Evolutionary conservation across 2,888 invertebrate species (phyloP), one percentile per base, ranked within the genome.

Genomic region (Arenicola marina): DNA sequence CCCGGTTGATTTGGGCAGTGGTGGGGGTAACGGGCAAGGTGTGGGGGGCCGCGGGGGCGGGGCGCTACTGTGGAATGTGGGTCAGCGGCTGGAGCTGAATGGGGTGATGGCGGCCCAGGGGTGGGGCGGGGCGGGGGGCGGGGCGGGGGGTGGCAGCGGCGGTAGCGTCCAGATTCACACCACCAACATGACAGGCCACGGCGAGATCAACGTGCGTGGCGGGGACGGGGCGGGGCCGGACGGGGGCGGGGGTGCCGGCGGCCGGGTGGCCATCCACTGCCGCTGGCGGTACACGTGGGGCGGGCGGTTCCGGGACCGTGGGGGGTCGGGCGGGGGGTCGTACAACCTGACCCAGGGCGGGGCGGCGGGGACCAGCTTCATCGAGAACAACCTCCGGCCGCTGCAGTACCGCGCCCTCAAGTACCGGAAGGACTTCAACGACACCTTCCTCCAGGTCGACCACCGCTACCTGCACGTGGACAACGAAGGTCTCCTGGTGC

Each of bases 151-250:
- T 24, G 76, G 76, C 2, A 73, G 73, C 63, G 76, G 76, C 29
- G 76, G 76, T 2, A 73, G 73, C 51, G 29, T 76, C 28, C 62
- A 70, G 28, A 70, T 76, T 38, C 62, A 71, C 31, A 70, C 76
- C 29, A 70, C 73, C 48, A 76, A 76, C 62, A 72, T 76, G 15
- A 75, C 75, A 0, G 76, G 76, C 11, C 76, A 76, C 58, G 76
- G 76, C 29, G 72, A 74, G 53, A 70, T 76, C 48, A 73, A 70
- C 43, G 72, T 73, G 7, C 66, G 51, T 1, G 75, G 76, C 26
- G 76, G 76, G n/a, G 45, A 54, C 51, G 76, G 68, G 2, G 26
- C 29, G 1, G 71, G 70, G 11, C 38, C 31, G 7, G 76, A 74
- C 4, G 73, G 73, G 24, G 76, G 74, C 48, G n/a, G n/a, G n/a